Evolutionary conservation across 2,888 invertebrate species (phyloP).

Genomic region (Eristalis pertinax): DNA sequence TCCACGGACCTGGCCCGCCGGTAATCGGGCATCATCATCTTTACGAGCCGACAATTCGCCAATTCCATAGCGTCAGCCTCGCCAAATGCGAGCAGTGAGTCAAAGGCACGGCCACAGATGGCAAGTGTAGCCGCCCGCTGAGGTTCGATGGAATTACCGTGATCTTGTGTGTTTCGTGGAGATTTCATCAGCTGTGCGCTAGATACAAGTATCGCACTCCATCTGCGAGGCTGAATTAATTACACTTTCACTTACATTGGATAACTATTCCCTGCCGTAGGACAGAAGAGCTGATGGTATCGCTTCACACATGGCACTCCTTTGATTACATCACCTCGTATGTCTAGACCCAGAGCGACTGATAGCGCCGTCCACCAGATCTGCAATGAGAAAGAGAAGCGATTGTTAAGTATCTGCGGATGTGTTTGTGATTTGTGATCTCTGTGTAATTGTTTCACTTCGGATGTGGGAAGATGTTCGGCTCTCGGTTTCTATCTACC

Average conservation of each 20-base stretch:
- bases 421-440: neutral
- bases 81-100: neutral
- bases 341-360: conserved; percentile 92
- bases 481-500: neutral
- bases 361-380: conserved; percentile 95
- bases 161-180: neutral
- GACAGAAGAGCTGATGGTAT: conserved; percentile 94
- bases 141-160: neutral
- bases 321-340: conserved; percentile 92
- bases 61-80: neutral
- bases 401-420: conserved; percentile 13
- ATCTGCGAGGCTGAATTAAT: conserved; percentile 12
- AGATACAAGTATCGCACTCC: neutral
- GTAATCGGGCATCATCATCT: neutral
- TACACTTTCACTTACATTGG: conserved; percentile 87
- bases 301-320: conserved; percentile 95
- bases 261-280: conserved; percentile 94
- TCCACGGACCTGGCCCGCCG: neutral
- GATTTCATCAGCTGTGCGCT: conserved; percentile 7
- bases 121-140: neutral
- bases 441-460: neutral
- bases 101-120: neutral
- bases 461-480: neutral
- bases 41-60: neutral
- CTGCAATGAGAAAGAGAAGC: conserved; percentile 81